phyloP scores from a whole-genome alignment of 2,888 invertebrate species.

The Maniola hyperantus region DNA sequence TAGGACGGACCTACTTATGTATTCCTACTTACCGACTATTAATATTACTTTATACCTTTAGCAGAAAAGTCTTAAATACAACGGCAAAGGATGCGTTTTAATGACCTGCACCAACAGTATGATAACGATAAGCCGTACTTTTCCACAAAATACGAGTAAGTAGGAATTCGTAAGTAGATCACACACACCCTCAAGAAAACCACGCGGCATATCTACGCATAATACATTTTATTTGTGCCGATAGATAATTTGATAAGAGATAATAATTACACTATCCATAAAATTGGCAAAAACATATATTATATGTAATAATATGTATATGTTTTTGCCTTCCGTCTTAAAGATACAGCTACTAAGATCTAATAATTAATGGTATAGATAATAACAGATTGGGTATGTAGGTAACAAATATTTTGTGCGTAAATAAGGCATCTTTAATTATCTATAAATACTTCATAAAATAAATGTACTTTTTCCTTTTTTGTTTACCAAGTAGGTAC shows the following conservation, averaged over 20 bases:
- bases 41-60: not conserved
- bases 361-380: not conserved
- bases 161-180: not conserved
- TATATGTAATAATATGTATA: too few species aligned
- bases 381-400: not conserved
- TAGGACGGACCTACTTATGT: not conserved
- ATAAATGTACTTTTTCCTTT: too few species aligned
- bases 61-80: not conserved
- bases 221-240: not conserved
- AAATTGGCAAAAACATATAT: conserved; percentile 13
- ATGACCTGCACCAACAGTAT: not conserved
- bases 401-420: not conserved
- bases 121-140: not conserved
- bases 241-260: not conserved
- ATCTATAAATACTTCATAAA: too few species aligned
- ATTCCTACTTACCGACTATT: not conserved
- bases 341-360: not conserved
- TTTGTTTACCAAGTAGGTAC: too few species aligned
- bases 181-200: conserved; percentile 14
- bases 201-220: conserved; percentile 4
- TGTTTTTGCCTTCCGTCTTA: conserved; percentile 4
- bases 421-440: too few species aligned
- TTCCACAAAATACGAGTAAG: not conserved
- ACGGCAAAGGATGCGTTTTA: conserved; percentile 1
- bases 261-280: conserved; percentile 14